Evolutionary conservation across 2,797 vertebrate genomes (phyloP).

Genomic region (Myotis daubentonii): DNA sequence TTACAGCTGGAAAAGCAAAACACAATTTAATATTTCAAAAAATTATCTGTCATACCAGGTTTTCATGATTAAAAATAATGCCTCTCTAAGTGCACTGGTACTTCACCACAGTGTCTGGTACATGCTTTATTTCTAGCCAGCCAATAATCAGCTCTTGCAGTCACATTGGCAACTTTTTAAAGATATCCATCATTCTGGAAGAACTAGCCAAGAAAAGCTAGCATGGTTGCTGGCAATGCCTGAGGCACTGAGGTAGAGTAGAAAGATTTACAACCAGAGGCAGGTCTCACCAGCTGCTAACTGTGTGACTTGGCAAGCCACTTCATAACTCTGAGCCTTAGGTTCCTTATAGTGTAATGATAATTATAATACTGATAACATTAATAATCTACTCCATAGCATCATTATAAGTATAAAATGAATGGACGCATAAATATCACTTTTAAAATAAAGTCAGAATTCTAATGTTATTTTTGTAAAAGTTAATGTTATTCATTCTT

Average conservation of each 20-base stretch:
- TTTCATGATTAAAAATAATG: constrained; percentile 70
- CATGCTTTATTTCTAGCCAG: constrained; percentile 51
- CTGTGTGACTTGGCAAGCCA: constrained; percentile 13
- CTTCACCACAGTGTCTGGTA: constrained; percentile 28
- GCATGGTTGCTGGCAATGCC: constrained; percentile 52
- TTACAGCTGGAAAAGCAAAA: constrained; percentile 59
- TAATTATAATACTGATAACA: neutral
- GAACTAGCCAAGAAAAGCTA: constrained; percentile 53
- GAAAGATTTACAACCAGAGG: constrained; percentile 46
- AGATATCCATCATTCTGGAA: constrained; percentile 66
- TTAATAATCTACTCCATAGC: neutral
- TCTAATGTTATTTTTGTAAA: neutral
- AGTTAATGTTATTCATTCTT: neutral
- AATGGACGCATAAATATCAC: neutral
- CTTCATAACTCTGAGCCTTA: constrained; percentile 20
- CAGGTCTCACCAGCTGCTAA: constrained; percentile 10
- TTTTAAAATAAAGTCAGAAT: constrained; percentile 23
- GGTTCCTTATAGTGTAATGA: neutral
- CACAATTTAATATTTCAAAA: constrained; percentile 70
- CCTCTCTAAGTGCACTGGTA: constrained; percentile 25
- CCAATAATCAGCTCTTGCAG: constrained; percentile 56
- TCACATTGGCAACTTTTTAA: constrained; percentile 60
- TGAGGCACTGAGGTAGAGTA: neutral
- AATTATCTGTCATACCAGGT: constrained; percentile 32
- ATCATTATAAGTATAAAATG: neutral